A percentile compares a stretch with the other conserved stretches of the same genome.
Evolutionary conservation across 1,140 invertebrate genomes (phyloP).

Genomic region (Sinonovacula constricta): DNA sequence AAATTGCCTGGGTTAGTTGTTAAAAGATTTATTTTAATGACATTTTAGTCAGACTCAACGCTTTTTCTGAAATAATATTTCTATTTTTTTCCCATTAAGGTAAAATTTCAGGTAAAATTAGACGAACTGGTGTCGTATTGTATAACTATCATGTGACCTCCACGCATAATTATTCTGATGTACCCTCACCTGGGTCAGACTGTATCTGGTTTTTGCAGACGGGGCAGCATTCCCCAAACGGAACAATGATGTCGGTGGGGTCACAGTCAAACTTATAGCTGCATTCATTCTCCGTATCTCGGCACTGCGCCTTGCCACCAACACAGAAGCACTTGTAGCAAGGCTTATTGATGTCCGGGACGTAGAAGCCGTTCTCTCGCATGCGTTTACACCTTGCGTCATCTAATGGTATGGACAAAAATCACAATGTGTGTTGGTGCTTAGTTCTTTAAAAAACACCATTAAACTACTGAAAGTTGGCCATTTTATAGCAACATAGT

Average conservation of each 20-base stretch:
- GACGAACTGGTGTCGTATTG: not conserved
- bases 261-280: constrained; percentile 20
- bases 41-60: too few species aligned
- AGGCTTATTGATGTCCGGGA: constrained; percentile 18
- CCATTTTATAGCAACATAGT: not conserved
- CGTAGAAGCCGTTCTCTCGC: constrained; percentile 1
- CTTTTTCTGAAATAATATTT: too few species aligned
- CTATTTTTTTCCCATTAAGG: constrained; percentile 13
- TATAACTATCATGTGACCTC: constrained; percentile 13
- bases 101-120: too few species aligned
- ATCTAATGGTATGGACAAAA: not conserved
- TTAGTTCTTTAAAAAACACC: not conserved
- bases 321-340: constrained; percentile 33
- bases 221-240: constrained; percentile 30
- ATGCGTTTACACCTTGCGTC: constrained; percentile 10
- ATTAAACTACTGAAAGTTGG: not conserved
- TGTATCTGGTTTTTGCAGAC: constrained; percentile 26
- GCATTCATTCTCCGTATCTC: not conserved
- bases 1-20: too few species aligned
- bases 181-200: constrained; percentile 36
- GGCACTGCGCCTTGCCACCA: constrained; percentile 1
- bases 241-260: constrained; percentile 15
- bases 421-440: not conserved
- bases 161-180: too few species aligned
- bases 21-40: too few species aligned